A percentile compares a stretch with the other conserved stretches of the same genome.
Conservation (phyloP, 2,113 vertebrate genomes). For the Procapra przewalskii region DNA sequence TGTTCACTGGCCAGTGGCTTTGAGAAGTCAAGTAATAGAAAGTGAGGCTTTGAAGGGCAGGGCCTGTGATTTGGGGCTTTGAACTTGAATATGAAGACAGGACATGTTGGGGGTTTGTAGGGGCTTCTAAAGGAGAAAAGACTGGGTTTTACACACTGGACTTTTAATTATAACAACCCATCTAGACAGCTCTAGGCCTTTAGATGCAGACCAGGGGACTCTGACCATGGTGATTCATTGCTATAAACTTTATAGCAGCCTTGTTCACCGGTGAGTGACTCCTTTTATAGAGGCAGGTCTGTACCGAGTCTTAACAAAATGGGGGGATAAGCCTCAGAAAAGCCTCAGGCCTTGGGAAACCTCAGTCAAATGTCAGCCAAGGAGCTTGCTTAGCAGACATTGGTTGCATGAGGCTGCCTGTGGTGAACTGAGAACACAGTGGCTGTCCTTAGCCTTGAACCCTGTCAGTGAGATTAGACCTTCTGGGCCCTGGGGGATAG, state of each 20-base stretch:
- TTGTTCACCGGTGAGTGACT: not conserved
- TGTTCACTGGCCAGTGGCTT: not conserved
- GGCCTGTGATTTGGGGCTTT: not conserved
- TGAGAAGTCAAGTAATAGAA: not conserved
- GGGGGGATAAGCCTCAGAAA: not conserved
- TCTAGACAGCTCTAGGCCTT: not conserved
- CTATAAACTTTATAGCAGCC: not conserved
- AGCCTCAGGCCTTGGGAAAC: not conserved
- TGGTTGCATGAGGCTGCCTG: not conserved
- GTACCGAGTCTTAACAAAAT: not conserved
- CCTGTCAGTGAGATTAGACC: not conserved
- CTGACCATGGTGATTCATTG: not conserved
- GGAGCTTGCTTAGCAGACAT: not conserved
- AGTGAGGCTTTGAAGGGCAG: not conserved
- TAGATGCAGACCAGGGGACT: not conserved
- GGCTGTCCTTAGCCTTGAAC: not conserved
- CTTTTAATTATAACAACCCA: not conserved
- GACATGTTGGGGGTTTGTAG: not conserved
- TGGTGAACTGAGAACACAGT: not conserved
- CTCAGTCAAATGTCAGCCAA: not conserved
- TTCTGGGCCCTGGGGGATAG: not conserved
- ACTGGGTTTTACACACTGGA: not conserved
- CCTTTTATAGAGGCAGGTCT: not conserved
- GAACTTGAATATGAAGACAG: not conserved
- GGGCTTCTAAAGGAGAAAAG: not conserved